Conservation (phyloP, 2,888 invertebrate genomes). For the Agrochola litura region DNA sequence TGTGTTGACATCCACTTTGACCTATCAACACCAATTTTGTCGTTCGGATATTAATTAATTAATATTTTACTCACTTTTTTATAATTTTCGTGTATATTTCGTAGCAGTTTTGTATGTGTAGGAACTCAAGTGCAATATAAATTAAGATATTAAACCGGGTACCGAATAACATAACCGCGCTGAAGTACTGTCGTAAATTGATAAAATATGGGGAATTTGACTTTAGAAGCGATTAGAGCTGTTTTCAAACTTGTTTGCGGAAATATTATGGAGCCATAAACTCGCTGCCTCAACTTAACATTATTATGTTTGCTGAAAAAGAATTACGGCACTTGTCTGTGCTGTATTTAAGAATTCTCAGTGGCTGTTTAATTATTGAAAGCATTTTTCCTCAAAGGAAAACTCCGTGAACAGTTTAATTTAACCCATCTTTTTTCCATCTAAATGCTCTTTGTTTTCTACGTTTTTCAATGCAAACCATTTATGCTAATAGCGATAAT, state of each 20-base stretch:
- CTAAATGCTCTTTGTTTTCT: conserved; percentile 51
- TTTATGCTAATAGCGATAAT: conserved; percentile 54
- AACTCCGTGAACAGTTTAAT: conserved; percentile 54
- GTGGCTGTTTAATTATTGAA: conserved; percentile 56
- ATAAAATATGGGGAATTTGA: conserved; percentile 30
- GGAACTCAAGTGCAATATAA: conserved; percentile 4
- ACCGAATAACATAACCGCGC: conserved; percentile 13
- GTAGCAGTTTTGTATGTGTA: neutral
- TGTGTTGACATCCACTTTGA: conserved; percentile 49
- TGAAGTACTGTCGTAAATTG: conserved; percentile 33
- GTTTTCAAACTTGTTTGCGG: conserved; percentile 30
- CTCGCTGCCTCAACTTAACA: conserved; percentile 28
- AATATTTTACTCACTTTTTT: neutral
- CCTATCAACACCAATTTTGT: conserved; percentile 47
- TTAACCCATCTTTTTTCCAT: conserved; percentile 57
- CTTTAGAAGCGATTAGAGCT: conserved; percentile 16
- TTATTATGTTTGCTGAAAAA: conserved; percentile 35
- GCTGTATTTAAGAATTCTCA: conserved; percentile 53
- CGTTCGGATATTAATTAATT: conserved; percentile 22
- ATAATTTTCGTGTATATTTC: neutral
- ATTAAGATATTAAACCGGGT: conserved; percentile 13
- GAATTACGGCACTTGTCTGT: conserved; percentile 36
- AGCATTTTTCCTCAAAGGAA: conserved; percentile 60
- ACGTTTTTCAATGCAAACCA: conserved; percentile 47
- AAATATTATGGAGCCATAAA: conserved; percentile 20